Conservation (phyloP, 2,888 invertebrate genomes). For the Oxyteleia sp. region DNA sequence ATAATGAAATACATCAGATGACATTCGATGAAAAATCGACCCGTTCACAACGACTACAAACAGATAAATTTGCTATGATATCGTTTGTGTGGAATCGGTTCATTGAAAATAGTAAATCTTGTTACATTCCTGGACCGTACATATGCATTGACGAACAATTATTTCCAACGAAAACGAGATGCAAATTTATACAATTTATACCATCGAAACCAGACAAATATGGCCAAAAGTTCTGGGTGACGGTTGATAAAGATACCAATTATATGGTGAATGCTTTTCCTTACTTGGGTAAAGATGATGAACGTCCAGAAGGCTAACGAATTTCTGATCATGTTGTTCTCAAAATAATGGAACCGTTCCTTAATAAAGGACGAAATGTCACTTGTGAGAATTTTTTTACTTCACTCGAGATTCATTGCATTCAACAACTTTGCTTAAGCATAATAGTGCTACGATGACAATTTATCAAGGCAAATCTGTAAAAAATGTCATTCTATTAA, state of each 20-base stretch:
- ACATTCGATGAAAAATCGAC: too few relatives aligned
- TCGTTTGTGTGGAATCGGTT: constrained; percentile 53
- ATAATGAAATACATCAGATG: constrained; percentile 64
- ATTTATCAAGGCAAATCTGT: constrained; percentile 20
- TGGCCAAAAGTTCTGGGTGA: constrained; percentile 16
- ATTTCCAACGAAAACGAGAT: constrained; percentile 75
- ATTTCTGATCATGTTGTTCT: not conserved
- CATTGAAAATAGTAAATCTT: constrained; percentile 52
- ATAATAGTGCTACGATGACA: too few relatives aligned
- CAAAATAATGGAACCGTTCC: not conserved
- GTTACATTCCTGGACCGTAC: constrained; percentile 53
- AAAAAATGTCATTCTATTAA: constrained; percentile 18
- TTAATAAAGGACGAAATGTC: not conserved
- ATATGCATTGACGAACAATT: constrained; percentile 74
- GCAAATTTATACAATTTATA: constrained; percentile 58
- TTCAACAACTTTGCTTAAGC: not conserved
- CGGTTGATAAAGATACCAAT: not conserved
- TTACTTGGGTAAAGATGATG: not conserved
- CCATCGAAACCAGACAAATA: constrained; percentile 77
- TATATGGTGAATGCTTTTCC: not conserved
- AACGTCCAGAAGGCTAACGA: not conserved
- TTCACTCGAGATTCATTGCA: too few relatives aligned
- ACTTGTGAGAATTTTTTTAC: not conserved
- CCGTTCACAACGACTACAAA: constrained; percentile 39
- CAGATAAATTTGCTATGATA: constrained; percentile 60